Conservation (phyloP, 2,797 vertebrate species). For the Brotula barbata region DNA sequence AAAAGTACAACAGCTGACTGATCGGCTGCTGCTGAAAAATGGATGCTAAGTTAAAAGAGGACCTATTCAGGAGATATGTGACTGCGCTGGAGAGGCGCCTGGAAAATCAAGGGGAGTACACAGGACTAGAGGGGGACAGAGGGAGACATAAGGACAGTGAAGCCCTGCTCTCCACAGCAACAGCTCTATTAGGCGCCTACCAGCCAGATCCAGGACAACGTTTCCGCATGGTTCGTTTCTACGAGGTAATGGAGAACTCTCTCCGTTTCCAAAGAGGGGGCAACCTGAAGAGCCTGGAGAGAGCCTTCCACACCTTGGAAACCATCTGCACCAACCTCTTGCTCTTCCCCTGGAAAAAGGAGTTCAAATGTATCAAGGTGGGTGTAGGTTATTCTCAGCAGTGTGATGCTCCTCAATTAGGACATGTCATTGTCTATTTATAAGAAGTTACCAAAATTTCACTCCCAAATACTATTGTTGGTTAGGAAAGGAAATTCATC, state of each 20-base stretch:
- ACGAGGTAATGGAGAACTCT: conserved; percentile 90
- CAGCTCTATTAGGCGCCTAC: conserved; percentile 90
- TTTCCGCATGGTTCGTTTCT: conserved; percentile 94
- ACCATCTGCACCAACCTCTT: conserved; percentile 94
- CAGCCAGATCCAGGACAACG: conserved; percentile 91
- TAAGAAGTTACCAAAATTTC: too few relatives aligned
- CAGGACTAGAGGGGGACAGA: conserved; percentile 63
- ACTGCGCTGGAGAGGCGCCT: conserved; percentile 89
- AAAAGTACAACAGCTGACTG: conserved; percentile 67
- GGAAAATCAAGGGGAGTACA: conserved; percentile 73
- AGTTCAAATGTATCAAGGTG: conserved; percentile 97
- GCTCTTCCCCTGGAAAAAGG: conserved; percentile 99
- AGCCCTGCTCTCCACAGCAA: conserved; percentile 88
- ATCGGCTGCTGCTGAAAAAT: conserved; percentile 78
- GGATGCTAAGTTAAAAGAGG: conserved; percentile 98
- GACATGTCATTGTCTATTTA: too few relatives aligned
- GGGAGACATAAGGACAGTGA: conserved; percentile 85
- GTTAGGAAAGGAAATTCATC: too few relatives aligned
- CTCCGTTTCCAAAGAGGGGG: conserved; percentile 86
- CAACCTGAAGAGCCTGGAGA: conserved; percentile 86
- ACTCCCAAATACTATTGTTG: too few relatives aligned
- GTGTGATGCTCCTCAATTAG: too few relatives aligned
- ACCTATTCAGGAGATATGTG: conserved; percentile 95
- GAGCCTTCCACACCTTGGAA: conserved; percentile 89
- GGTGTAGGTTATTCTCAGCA: conserved; percentile 7